Evolutionary conservation across 1,140 invertebrate species (phyloP), one percentile per base, ranked within the genome.

Genomic region (Heterodera carotae): DNA sequence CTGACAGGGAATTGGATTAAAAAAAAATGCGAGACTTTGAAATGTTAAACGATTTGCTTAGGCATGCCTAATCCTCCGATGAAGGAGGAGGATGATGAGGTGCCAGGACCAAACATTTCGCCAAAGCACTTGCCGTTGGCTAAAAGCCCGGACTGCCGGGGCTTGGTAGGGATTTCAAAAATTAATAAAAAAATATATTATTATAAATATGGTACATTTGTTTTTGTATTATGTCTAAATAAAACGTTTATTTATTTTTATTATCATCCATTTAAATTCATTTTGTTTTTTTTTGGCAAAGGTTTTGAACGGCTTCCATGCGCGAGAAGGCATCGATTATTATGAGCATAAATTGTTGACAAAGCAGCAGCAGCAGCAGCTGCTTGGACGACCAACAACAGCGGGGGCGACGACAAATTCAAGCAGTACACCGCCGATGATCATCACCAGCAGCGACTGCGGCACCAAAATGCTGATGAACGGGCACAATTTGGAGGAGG

Each of bases 91-190:
- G n/a, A 22, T 12, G 4, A 39, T 10, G 36, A n/a, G n/a, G 15
- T n/a, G n/a, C n/a, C n/a, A n/a, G n/a, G 8, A 10, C 12, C 12
- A 48, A 67, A 36, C 15, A 18, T 36, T 64, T 31, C 69, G 43
- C 69, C 29, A 12, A 74, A 53, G 25, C 66, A 71, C 43, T 81
- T 78, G 56, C 76, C 76, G 25, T 62, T 64, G 53, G 78, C 76
- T 34, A 81, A 78, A 34, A 78, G 76, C 27, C 76, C 76, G 18
- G 78, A 78, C 36, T 78, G 62, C 77, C 15, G 79, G 64, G 62
- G 34, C 6, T 36, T 78, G 76, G 76, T 78, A 25, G 4, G 36
- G n/a, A n/a, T n/a, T 39, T 39, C 36, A 39, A 39, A 39, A 39
- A 39, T 39, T 39, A 39, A 39, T 39, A 6, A 39, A 39, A 6